These are phyloP conservation scores for Dinocampus coccinellae DNA, from an alignment of 2,888 invertebrate genomes.

Conservation along the genomic window DNA sequence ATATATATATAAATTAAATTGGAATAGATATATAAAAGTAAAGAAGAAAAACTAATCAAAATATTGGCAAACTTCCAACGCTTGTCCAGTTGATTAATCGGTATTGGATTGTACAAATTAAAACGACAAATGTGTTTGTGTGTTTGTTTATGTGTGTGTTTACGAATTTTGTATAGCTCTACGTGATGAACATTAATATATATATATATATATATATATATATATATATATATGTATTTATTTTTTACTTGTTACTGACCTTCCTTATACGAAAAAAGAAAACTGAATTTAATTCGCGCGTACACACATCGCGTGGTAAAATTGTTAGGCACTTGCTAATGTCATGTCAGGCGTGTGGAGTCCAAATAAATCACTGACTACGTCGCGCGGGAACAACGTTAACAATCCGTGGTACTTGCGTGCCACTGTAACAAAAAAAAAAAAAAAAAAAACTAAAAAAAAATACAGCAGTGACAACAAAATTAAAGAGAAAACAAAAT, in stretches of 20 bases:
- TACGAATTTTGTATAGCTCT: neutral
- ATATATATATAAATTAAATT: neutral
- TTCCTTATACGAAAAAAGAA: neutral
- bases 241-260: slow-evolving; percentile 6
- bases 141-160: neutral
- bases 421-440: neutral
- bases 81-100: neutral
- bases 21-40: neutral
- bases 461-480: neutral
- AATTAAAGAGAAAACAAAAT: neutral
- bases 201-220: neutral
- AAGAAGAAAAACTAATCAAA: neutral
- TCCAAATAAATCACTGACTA: slow-evolving; percentile 14
- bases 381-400: neutral
- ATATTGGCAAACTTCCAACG: neutral
- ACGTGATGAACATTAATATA: no score
- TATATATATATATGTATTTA: neutral
- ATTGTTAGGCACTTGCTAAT: slow-evolving; percentile 6
- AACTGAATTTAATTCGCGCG: slow-evolving; percentile 14
- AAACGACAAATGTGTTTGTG: neutral
- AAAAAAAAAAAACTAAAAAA: neutral
- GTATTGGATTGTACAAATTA: neutral
- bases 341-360: neutral
- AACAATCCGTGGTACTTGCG: neutral
- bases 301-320: neutral